Evolutionary conservation across 2,113 vertebrate genomes (phyloP), one percentile per base, ranked within the genome.

Genomic region (Hystrix cristata): DNA sequence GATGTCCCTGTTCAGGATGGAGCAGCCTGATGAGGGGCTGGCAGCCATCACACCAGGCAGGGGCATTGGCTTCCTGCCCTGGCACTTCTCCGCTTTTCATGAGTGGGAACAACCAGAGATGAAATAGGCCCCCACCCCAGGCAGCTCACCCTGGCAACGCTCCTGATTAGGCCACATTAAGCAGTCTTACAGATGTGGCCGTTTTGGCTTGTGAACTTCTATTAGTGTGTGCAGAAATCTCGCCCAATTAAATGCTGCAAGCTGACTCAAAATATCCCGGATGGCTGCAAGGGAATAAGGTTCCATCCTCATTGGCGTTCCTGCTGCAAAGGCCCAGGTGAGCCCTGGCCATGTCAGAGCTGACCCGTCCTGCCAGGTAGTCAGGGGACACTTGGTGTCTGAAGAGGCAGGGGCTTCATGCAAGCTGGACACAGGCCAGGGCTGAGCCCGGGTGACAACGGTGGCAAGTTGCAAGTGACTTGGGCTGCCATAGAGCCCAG

Each of bases 91-190:
- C 43, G 76, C 48, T 53, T 55, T 9, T 14, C 43, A 51, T 19
- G 10, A n/a, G 2, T 23, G 38, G 27, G 51, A 43, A 18, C 4
- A 14, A 51, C 21, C 76, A 27, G 1, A 0, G 19, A 7, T 13
- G 65, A 31, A 55, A 27, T 0, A 9, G 5, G 46, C 55, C 43
- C 1, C 1, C 4, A 12, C 27, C 9, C 16, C 4, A 29, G 88
- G 88, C 48, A 7, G 78, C 38, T 57, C 53, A 21, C 38, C 64
- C 14, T 25, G 69, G 57, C 64, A 13, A 11, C 1, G 23, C 0
- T 57, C n/a, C 51, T 38, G 43, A 51, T 29, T 27, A 16, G 48
- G 15, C 31, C 2, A 12, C 67, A 25, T 51, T 13, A 69, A 62
- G 29, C 14, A 34, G 25, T 65, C 55, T 62, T 88, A 25, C 46